phyloP scores from a whole-genome alignment of 2,113 vertebrate species.

The Leptosomus discolor region DNA sequence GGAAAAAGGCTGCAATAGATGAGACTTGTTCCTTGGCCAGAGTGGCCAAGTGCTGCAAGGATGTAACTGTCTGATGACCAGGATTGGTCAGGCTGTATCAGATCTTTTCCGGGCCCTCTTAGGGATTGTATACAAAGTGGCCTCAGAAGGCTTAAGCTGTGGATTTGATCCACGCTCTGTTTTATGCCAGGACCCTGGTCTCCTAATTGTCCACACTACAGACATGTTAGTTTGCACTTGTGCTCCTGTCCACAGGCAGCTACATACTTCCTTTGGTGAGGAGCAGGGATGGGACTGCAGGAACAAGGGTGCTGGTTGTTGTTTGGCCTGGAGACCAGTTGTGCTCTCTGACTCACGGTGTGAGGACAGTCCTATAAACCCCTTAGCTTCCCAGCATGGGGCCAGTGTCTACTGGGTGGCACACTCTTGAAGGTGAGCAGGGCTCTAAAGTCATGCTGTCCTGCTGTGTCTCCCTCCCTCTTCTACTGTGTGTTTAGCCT shows the following conservation, averaged over 20 bases:
- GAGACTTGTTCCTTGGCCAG: background rate
- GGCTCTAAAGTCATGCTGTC: background rate
- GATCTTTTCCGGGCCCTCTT: background rate
- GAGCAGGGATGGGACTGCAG: background rate
- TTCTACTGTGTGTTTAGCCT: background rate
- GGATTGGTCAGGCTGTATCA: background rate
- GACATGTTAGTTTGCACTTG: background rate
- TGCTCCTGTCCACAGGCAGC: background rate
- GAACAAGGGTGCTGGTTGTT: accelerated
- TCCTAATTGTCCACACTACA: background rate
- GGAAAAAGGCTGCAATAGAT: background rate
- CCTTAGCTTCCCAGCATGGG: background rate
- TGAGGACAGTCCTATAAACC: background rate
- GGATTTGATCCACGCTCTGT: accelerated
- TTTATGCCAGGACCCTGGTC: background rate
- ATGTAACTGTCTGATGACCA: background rate
- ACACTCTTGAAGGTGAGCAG: background rate
- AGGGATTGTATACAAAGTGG: background rate
- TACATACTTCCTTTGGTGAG: background rate
- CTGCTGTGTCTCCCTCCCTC: background rate
- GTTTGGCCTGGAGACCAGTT: background rate
- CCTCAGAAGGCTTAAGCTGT: background rate
- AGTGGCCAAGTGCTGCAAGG: background rate
- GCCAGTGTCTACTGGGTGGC: background rate
- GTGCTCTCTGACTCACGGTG: background rate